Evolutionary conservation across 2,888 invertebrate species (phyloP), one percentile per base, ranked within the genome.

Genomic region (Timema cristinae): DNA sequence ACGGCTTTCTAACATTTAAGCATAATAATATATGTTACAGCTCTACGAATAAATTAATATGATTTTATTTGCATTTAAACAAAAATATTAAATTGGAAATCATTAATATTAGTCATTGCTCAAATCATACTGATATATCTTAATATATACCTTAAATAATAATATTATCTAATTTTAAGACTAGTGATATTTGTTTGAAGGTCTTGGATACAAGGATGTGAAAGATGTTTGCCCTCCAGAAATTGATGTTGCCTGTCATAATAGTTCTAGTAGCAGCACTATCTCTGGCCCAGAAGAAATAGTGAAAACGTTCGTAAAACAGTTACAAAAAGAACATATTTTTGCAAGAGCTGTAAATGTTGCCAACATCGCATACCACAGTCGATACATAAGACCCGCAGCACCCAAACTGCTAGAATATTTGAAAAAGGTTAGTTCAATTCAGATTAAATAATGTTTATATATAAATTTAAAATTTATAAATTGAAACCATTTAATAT

Each of bases 211-310:
- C 74, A 76, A 82, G 54, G 69, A 79, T 15, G 72, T 80, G 8
- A 77, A 76, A 51, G 70, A 76, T 15, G 68, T 73, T 16, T 67
- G 84, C 73, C 91, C 91, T 0, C 83, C 86, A 32, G 86, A 87
- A 50, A 88, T 93, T 47, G 89, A 89, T 76, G 87, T 92, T 0
- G 92, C 93, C 11, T 94, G 94, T 78, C 93, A 93, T 82, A 94
- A 94, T 79, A 88, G 91, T 1, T 85, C 87, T 6, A 90, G 90
- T 75, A 91, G 91, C 56, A 89, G 91, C 68, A 94, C 93, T 0
- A 86, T 94, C 71, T 93, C 93, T 6, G 94, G 93, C 0, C 91
- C 91, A 0, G 85, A 85, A 1, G 87, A 87, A 49, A 84, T 84
- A 10, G 86, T 91, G 83, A 82, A 83, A 70, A 81, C 82, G 47